Evolutionary conservation across 2,888 invertebrate species (phyloP), one percentile per base, ranked within the genome.

Genomic region (Stenoptilia bipunctidactyla): DNA sequence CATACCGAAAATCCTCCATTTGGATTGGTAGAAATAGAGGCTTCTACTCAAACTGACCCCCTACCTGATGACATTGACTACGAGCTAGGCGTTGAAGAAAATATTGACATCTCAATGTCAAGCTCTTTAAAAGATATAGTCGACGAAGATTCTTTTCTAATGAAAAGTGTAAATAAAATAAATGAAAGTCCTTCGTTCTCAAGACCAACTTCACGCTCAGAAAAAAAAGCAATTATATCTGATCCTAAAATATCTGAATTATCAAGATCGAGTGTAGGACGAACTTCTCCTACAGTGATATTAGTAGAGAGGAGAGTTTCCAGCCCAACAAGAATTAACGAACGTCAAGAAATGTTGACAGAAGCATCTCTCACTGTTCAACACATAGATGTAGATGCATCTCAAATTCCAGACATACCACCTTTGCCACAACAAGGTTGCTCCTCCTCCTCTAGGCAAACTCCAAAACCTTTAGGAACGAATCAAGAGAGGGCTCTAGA

Each of bases 41-140:
- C 91, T 3, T 93, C 92, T 1, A 93, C 92, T 1, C 94, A 94
- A 73, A 94, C 94, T 0, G 94, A 94, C 69, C 93, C 93, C 0
- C 65, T 94, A 34, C 92, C 92, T 0, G 92, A 93, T 52, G 93
- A 92, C 52, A 88, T 91, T 42, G 86, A 88, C 47, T 89, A 88
- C 58, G 90, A 91, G 56, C 72, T 86, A 50, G 75, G 85, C 13
- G 58, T 82, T 41, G 84, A 85, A 45, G 85, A 82, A 46, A 71
- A 76, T 54, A 49, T 82, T 30, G 76, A 83, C 42, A 47, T 79
- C 33, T 85, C 85, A 5, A 73, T 80, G 58, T 73, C 77, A n/a
- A 80, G 79, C 51, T 83, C 82, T 1, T 55, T 83, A 40, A 62
- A 69, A 45, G 83, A 83, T 44, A 72, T 83, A 15, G 60, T 77